These are phyloP conservation scores for Aphelinus certus DNA, from an alignment of 1,140 invertebrate species.

Conservation along the genomic window DNA sequence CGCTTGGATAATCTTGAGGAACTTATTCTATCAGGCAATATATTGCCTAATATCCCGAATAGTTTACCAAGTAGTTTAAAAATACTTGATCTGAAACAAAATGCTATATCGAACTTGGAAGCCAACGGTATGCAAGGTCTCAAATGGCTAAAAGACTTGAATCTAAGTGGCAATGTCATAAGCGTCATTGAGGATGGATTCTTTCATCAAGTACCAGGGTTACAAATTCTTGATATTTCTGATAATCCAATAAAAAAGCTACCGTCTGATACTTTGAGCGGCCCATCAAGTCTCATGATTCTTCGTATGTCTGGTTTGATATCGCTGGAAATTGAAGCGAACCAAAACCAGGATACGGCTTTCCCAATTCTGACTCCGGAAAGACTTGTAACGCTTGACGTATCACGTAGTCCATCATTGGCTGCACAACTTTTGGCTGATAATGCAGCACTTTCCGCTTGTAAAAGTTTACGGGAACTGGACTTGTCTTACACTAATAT, in stretches of 20 bases:
- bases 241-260: constrained; percentile 78
- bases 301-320: constrained; percentile 76
- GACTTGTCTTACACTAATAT: constrained; percentile 75
- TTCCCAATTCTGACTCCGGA: constrained; percentile 77
- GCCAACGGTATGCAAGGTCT: constrained; percentile 76
- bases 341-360: constrained; percentile 68
- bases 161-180: constrained; percentile 76
- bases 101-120: constrained; percentile 73
- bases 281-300: constrained; percentile 71
- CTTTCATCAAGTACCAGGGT: constrained; percentile 72
- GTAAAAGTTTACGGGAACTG: constrained; percentile 74
- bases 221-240: constrained; percentile 80
- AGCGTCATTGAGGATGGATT: constrained; percentile 72
- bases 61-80: constrained; percentile 73
- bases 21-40: constrained; percentile 83
- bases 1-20: constrained; percentile 81
- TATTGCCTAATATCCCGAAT: constrained; percentile 72
- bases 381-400: constrained; percentile 75
- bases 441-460: constrained; percentile 75
- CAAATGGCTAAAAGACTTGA: constrained; percentile 74
- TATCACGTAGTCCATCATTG: constrained; percentile 78
- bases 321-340: constrained; percentile 66
- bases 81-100: constrained; percentile 72
- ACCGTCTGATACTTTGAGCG: constrained; percentile 73
- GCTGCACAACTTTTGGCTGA: constrained; percentile 75